These are phyloP conservation scores for Malaclemys terrapin DNA, from an alignment of 2,113 vertebrate genomes.

Conservation along the genomic window DNA sequence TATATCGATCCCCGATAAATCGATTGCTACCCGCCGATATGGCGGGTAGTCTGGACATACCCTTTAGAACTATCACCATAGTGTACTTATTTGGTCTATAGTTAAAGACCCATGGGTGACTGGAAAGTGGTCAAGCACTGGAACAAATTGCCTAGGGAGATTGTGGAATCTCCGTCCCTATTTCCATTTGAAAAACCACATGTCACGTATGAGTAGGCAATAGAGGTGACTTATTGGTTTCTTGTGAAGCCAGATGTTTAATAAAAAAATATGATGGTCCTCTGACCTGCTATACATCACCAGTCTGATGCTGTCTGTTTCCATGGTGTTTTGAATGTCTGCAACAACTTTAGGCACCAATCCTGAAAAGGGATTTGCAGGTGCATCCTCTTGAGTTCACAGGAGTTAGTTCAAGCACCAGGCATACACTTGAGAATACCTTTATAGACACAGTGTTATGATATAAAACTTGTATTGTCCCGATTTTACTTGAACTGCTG, in stretches of 20 bases:
- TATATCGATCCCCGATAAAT: too few relatives aligned
- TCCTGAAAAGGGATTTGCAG: background rate
- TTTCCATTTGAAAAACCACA: background rate
- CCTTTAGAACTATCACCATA: background rate
- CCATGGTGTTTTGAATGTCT: background rate
- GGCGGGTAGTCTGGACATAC: too few relatives aligned
- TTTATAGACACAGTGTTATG: background rate
- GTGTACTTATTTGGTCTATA: background rate
- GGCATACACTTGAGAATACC: background rate
- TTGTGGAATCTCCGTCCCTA: background rate
- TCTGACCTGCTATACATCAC: background rate
- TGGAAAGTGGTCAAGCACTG: background rate
- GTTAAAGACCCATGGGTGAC: background rate
- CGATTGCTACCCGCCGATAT: too few relatives aligned
- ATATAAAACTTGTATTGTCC: rapidly evolving
- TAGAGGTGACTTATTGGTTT: background rate
- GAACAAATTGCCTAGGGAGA: too few relatives aligned
- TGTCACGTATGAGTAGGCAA: background rate
- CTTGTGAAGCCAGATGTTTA: background rate
- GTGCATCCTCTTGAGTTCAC: background rate
- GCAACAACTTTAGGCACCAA: background rate
- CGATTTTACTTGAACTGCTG: background rate
- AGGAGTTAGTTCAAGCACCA: background rate
- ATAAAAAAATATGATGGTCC: background rate
- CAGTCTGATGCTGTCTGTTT: background rate